Base-by-base conservation (phyloP, 2,888 invertebrate species). In the Taphrorychus bicolor region DNA sequence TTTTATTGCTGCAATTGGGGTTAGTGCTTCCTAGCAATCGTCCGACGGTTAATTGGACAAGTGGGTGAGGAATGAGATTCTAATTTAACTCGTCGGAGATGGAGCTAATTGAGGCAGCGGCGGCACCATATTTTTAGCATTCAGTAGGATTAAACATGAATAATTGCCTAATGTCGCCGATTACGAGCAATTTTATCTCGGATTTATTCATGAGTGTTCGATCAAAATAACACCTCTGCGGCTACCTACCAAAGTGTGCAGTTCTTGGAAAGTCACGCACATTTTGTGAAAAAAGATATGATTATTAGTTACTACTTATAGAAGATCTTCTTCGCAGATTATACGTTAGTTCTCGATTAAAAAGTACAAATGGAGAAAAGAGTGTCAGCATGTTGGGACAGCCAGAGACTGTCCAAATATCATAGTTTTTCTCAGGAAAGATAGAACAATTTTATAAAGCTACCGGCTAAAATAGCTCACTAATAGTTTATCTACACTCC, bases 61-160 rank as follows among this genome's bases (percentile, higher is more conserved):
- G 2, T 45, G 45, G 45, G 17, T 45, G 45, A 45, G 45, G 45
- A 45, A 45, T 45, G 17, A 45, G 45, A 17, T 45, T 45, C 45
- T 45, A 45, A 45, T 45, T 45, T 45, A 45, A 16, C 11, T 5
- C 16, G 7, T 32, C 32, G 7, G 17, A 16, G 45, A 17, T 14
- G 45, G 45, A 5, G 16, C 2, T 17, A 17, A 16, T 3, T 45
- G 0, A 45, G 5, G 5, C 45, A 45, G 45, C 17, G 45, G 16
- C 45, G 17, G 45, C 45, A 14, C 45, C 7, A 16, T 45, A n/a
- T 45, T 45, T 45, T 45, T 45, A 45, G 45, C 2, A 7, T 14
- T 45, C 4, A 45, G 45, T 45, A 4, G 45, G 45, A 7, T 45
- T 45, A 5, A 45, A 32, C 11, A 11, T 32, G 11, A 45, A 45